Base-by-base conservation (phyloP, 2,888 invertebrate species). In the Lasioglossum calceatum region DNA sequence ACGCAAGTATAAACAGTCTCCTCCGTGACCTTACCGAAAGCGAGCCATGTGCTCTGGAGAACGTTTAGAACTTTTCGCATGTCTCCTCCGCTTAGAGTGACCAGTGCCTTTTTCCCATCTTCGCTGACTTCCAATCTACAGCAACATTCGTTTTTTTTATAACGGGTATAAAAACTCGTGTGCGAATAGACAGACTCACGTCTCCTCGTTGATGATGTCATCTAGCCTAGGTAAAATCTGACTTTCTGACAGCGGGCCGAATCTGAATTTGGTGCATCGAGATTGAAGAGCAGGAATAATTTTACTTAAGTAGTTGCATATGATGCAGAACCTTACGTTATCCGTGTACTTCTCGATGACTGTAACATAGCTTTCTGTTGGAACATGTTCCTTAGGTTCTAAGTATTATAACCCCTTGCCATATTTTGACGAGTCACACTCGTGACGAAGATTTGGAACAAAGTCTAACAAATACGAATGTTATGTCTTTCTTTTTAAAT, bases 331-430 rank as follows among this genome's bases (percentile, higher is more conserved):
- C 14, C 99, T 96, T 4, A 99, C 98, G 95, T 99, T 99, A 90
- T 99, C 99, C 19, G 99, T 99, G 95, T 99, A 99, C 95, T 99
- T 99, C 95, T 99, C 99, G 94, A 99, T 99, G 92, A 99, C 99
- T 98, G 96, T 82, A 89, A 82, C 8, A 85, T 7, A 79, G 67
- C 32, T 1, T 61, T 10, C 75, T 0, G 3, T 8, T 76, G 47
- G 7, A 58, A 44, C 3, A 2, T 16, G 14, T 39, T 32, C 23
- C n/a, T 76, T 10, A 2, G 8, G 0, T 7, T 27, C 23, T 10
- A 74, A 77, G 16, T 1, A 23, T 50, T 16, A 10, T 44, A 44
- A 44, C 44, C 44, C 44, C 12, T 44, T 44, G 44, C 44, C 12
- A 4, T 3, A 12, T 44, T 12, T 12, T 12, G 44, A 44, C 12